Conservation (phyloP, 92 coral and sea anemone species). For the Meandrina meandrites region DNA sequence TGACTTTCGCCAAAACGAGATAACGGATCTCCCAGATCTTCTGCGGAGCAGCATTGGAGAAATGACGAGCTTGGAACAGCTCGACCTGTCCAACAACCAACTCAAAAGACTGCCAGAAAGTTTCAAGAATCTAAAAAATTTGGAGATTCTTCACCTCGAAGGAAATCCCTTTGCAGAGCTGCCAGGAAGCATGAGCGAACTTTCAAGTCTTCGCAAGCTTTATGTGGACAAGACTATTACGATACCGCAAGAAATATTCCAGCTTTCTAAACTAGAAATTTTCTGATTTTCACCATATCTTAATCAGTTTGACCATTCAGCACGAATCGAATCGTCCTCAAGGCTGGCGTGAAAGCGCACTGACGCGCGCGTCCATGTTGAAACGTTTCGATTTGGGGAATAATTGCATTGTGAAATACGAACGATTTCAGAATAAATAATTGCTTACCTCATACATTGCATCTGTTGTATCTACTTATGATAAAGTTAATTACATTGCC, state of each 20-base stretch:
- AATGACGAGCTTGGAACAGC: slow-evolving; percentile 56
- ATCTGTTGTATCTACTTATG: too few species aligned
- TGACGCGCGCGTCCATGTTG: too few species aligned
- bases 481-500: too few species aligned
- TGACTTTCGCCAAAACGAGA: slow-evolving; percentile 67
- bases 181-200: slow-evolving; percentile 60
- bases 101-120: slow-evolving; percentile 58
- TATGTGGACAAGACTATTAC: slow-evolving; percentile 71
- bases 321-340: too few species aligned
- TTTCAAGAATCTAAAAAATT: slow-evolving; percentile 47
- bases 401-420: too few species aligned
- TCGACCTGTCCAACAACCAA: slow-evolving; percentile 69
- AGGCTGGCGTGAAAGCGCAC: too few species aligned
- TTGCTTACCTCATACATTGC: too few species aligned
- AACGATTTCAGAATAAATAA: too few species aligned
- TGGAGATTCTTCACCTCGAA: slow-evolving; percentile 60
- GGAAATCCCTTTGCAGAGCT: slow-evolving; percentile 63
- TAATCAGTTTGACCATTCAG: too few species aligned
- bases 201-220: slow-evolving; percentile 58
- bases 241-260: slow-evolving; percentile 62
- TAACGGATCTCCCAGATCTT: slow-evolving; percentile 62
- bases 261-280: slow-evolving; percentile 68
- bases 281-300: slow-evolving; percentile 24
- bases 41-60: slow-evolving; percentile 67
- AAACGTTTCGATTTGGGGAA: too few species aligned